Conservation (phyloP, 2,888 invertebrate genomes). For the Arrhopalites spinosus region DNA sequence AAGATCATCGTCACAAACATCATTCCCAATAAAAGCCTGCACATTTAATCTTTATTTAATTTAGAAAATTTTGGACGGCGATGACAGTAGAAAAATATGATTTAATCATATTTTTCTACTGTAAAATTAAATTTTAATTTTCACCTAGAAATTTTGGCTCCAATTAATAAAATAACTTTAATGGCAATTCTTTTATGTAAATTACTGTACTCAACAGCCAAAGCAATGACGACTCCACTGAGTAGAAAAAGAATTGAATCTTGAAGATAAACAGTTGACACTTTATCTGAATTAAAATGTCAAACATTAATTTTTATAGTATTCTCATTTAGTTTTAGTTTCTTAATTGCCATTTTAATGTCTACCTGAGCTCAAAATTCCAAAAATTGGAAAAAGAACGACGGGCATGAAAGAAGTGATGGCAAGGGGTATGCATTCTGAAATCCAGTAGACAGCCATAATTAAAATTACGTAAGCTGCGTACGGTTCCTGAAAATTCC, state of each 20-base stretch:
- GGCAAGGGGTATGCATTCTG: conserved; percentile 77
- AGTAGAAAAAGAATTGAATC: conserved; percentile 54
- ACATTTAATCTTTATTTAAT: too few species aligned
- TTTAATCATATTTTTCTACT: too few species aligned
- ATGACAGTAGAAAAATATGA: too few species aligned
- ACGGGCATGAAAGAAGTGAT: conserved; percentile 84
- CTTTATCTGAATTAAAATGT: conserved; percentile 40
- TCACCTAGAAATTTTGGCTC: conserved; percentile 53
- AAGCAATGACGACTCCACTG: conserved; percentile 63
- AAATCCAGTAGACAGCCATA: conserved; percentile 54
- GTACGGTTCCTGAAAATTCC: conserved; percentile 48
- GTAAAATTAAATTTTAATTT: not conserved
- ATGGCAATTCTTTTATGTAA: conserved; percentile 63
- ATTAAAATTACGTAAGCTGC: conserved; percentile 50
- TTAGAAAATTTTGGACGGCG: too few species aligned
- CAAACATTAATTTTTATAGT: not conserved
- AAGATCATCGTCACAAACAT: conserved; percentile 86
- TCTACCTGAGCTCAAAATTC: conserved; percentile 68
- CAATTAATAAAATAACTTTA: conserved; percentile 58
- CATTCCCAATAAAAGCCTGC: too few species aligned
- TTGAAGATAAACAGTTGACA: conserved; percentile 49
- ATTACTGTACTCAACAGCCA: conserved; percentile 63
- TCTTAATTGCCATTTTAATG: not conserved
- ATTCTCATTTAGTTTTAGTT: not conserved
- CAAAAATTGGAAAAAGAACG: conserved; percentile 79